Percentiles rank a stretch among this genome's conserved stretches.
Conservation (phyloP, 92 coral and sea anemone genomes). For the Hydrozoanthus gracilis region DNA sequence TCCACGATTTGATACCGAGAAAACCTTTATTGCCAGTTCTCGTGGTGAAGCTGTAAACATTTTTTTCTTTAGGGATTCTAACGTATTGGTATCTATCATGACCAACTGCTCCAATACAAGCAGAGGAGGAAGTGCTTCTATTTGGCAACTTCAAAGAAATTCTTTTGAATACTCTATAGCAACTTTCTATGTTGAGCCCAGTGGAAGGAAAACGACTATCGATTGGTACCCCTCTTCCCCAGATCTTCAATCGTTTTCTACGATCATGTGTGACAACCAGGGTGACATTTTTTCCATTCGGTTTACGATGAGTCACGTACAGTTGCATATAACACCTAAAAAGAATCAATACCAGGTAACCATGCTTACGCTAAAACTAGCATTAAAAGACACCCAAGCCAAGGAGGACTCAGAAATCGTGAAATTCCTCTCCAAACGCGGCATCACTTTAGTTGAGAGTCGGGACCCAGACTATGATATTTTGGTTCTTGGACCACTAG, state of each 20-base stretch:
- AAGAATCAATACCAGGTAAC: neutral
- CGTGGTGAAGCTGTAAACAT: neutral
- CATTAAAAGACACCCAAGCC: neutral
- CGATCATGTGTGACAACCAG: neutral
- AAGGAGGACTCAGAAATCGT: neutral
- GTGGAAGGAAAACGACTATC: neutral
- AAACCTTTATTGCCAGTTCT: neutral
- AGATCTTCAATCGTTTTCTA: neutral
- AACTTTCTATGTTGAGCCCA: neutral
- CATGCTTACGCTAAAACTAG: neutral
- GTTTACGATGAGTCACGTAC: neutral
- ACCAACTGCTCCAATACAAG: too few relatives aligned
- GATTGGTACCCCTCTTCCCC: too few relatives aligned
- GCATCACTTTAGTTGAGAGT: neutral
- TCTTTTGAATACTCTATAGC: neutral
- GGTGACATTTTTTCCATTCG: neutral
- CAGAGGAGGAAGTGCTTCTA: neutral
- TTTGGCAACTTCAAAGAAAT: neutral
- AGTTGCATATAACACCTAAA: neutral
- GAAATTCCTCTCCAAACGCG: neutral
- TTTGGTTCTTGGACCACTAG: conserved; percentile 12
- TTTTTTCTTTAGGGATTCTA: neutral
- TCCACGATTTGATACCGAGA: neutral
- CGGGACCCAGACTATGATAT: neutral
- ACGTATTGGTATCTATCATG: neutral